Evolutionary conservation across 2,113 vertebrate species (phyloP).

Genomic region (Cyprinus carpio): DNA sequence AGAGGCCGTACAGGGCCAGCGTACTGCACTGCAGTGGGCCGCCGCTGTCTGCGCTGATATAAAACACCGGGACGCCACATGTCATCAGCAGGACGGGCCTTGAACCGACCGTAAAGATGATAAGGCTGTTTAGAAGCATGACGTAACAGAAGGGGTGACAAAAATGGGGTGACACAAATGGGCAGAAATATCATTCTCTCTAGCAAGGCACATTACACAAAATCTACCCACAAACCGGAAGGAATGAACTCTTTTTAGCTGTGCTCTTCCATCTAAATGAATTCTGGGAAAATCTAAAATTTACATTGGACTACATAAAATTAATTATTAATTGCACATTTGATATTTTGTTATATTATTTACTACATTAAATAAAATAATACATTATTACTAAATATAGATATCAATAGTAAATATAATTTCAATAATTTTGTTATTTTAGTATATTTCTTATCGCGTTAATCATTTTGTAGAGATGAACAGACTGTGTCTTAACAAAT

Average conservation of each 20-base stretch:
- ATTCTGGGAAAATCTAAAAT: neutral
- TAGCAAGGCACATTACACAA: neutral
- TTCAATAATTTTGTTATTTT: too few relatives aligned
- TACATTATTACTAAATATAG: too few relatives aligned
- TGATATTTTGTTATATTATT: too few relatives aligned
- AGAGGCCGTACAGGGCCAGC: neutral
- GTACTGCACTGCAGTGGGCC: neutral
- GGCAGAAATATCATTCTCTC: neutral
- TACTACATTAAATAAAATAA: too few relatives aligned
- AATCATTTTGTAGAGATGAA: too few relatives aligned
- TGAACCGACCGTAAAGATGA: conserved; percentile 37
- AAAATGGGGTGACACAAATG: neutral
- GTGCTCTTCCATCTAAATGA: neutral
- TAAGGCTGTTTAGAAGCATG: conserved; percentile 39
- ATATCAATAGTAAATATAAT: too few relatives aligned
- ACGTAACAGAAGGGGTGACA: conserved; percentile 22
- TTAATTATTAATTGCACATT: too few relatives aligned
- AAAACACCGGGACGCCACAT: conserved; percentile 3
- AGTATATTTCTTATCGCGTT: too few relatives aligned
- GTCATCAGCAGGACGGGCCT: conserved; percentile 25
- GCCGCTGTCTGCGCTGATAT: neutral
- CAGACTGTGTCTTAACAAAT: too few relatives aligned
- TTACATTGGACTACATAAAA: neutral
- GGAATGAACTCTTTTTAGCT: neutral
- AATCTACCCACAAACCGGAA: neutral